Percentiles rank a stretch among this genome's conserved stretches.
These are phyloP conservation scores for Pangasius djambal DNA, from an alignment of 2,797 vertebrate genomes.

Conservation along the genomic window DNA sequence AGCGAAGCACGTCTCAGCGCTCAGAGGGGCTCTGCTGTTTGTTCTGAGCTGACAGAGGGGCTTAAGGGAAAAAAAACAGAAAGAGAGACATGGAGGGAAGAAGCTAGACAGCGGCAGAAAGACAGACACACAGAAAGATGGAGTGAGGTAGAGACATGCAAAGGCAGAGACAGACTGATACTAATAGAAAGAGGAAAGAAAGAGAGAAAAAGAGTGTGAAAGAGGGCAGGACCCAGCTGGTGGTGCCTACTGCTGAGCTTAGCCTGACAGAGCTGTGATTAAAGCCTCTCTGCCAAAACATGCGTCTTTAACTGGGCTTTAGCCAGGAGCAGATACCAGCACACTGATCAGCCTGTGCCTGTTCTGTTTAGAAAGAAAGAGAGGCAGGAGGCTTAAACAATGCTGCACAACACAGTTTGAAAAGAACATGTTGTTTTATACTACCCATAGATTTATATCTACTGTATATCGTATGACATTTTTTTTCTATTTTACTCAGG, in stretches of 20 bases:
- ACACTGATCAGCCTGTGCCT: slow-evolving; percentile 7
- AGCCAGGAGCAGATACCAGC: slow-evolving; percentile 27
- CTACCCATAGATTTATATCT: background rate
- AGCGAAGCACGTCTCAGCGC: slow-evolving; percentile 19
- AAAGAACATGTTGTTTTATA: background rate
- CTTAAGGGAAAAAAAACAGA: slow-evolving; percentile 21
- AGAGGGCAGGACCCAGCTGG: slow-evolving; percentile 52
- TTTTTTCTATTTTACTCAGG: slow-evolving; percentile 66
- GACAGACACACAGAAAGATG: slow-evolving; percentile 13
- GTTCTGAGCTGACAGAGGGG: slow-evolving; percentile 33
- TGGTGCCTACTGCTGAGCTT: slow-evolving; percentile 43
- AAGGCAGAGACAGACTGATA: background rate
- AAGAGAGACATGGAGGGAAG: background rate
- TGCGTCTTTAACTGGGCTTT: slow-evolving; percentile 25
- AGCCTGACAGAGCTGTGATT: slow-evolving; percentile 55
- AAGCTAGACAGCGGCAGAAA: slow-evolving; percentile 2
- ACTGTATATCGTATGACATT: background rate
- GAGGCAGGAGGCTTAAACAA: background rate
- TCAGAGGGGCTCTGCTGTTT: slow-evolving; percentile 34
- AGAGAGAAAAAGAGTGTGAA: slow-evolving; percentile 5
- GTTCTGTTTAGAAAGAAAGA: background rate
- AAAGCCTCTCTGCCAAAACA: slow-evolving; percentile 43
- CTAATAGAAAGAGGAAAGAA: background rate
- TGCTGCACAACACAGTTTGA: background rate
- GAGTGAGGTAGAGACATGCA: background rate